These are phyloP conservation scores for Anhinga anhinga DNA, from an alignment of 2,113 vertebrate species.

Conservation along the genomic window DNA sequence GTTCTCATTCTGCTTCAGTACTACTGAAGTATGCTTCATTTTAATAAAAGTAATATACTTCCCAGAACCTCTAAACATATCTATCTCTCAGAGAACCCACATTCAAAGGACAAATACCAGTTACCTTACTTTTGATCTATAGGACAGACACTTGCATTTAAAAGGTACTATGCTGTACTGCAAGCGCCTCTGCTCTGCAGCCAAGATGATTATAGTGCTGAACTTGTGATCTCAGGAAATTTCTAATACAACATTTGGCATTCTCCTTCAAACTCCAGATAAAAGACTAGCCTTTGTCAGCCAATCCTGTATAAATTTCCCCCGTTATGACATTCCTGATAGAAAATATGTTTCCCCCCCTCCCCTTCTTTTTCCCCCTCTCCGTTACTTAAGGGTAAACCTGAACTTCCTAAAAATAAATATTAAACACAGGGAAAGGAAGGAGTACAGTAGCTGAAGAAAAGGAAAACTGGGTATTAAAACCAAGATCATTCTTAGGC, in stretches of 20 bases:
- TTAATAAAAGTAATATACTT: not conserved
- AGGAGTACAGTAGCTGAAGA: not conserved
- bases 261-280: not conserved
- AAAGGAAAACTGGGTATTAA: not conserved
- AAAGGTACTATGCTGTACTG: not conserved
- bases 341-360: not conserved
- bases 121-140: not conserved
- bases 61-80: not conserved
- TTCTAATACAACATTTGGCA: not conserved
- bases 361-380: fast-evolving
- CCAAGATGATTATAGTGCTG: fast-evolving
- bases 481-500: not conserved
- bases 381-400: not conserved
- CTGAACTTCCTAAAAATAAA: not conserved
- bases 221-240: not conserved
- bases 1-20: not conserved
- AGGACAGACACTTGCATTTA: not conserved
- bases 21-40: not conserved
- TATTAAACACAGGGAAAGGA: not conserved
- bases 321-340: not conserved
- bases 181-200: not conserved
- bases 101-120: not conserved
- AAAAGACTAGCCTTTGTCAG: not conserved
- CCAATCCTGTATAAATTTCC: not conserved
- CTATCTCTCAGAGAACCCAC: not conserved